A percentile compares a stretch with the other conserved stretches of the same genome.
phyloP scores from a whole-genome alignment of 2,888 invertebrate genomes.

The Anthophora plumipes region DNA sequence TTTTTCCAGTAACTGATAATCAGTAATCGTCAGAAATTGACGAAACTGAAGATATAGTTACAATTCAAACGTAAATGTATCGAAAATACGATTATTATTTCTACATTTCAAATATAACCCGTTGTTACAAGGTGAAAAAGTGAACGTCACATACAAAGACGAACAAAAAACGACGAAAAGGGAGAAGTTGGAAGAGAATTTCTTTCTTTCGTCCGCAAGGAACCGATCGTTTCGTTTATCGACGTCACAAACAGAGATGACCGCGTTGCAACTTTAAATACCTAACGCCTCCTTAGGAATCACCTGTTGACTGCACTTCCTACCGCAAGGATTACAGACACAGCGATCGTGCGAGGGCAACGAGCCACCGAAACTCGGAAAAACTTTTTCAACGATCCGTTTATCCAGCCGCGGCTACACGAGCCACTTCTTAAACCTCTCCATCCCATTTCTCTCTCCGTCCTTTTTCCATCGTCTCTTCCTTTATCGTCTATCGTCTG shows the following conservation, averaged over 20 bases:
- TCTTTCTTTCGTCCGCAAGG: not conserved
- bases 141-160: too few relatives aligned
- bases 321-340: constrained; percentile 68
- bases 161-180: not conserved
- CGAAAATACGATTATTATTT: too few relatives aligned
- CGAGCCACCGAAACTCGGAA: constrained; percentile 40
- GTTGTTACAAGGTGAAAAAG: too few relatives aligned
- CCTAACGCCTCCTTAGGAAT: constrained; percentile 63
- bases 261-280: constrained; percentile 58
- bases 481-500: not conserved
- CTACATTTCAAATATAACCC: too few relatives aligned
- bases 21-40: too few relatives aligned
- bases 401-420: constrained; percentile 50
- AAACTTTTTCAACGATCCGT: constrained; percentile 69
- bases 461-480: not conserved
- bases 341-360: constrained; percentile 48
- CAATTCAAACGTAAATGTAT: too few relatives aligned
- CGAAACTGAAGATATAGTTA: too few relatives aligned
- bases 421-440: constrained; percentile 36
- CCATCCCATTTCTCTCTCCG: not conserved
- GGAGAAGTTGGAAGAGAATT: not conserved
- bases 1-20: too few relatives aligned
- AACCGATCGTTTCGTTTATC: constrained; percentile 29
- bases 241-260: constrained; percentile 54
- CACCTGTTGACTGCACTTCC: constrained; percentile 74